Percentiles rank a stretch among this genome's conserved stretches.
Evolutionary conservation across 2,797 vertebrate genomes (phyloP).

Genomic region (Balearica regulorum): DNA sequence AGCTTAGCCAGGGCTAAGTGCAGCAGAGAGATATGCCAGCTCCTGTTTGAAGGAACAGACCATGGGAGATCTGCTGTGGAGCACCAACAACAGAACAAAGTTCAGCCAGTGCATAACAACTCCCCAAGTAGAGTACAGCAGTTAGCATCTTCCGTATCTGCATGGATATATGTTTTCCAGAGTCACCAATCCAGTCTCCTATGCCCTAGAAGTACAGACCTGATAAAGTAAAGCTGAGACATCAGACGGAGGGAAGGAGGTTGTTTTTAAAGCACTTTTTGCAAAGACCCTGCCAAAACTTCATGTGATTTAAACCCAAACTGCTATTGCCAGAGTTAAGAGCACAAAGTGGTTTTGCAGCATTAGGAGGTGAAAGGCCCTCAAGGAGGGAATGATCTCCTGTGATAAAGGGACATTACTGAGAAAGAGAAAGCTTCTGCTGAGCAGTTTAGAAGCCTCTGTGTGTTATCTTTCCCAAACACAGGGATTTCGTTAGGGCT

Average conservation of each 20-base stretch:
- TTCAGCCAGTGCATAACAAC: background rate
- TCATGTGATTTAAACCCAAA: background rate
- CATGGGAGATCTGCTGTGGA: background rate
- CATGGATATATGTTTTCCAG: background rate
- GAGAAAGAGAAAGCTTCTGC: background rate
- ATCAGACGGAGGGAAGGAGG: background rate
- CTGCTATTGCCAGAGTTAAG: background rate
- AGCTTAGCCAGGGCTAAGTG: background rate
- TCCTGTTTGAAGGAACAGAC: background rate
- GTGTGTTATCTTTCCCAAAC: slow-evolving; percentile 49
- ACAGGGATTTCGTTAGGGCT: background rate
- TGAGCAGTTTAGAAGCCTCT: background rate
- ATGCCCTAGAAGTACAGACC: background rate
- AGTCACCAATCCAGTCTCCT: background rate
- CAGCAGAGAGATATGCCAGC: background rate
- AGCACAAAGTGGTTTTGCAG: slow-evolving; percentile 43
- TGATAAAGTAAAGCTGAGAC: background rate
- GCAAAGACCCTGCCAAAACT: background rate
- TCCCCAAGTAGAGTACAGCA: background rate
- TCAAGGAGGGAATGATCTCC: background rate
- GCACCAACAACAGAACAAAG: background rate
- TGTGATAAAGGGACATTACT: background rate
- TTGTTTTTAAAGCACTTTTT: slow-evolving; percentile 6
- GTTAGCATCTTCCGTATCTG: background rate
- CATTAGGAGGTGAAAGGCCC: slow-evolving; percentile 2